phyloP scores from a whole-genome alignment of 2,888 invertebrate genomes.

The Hydropsyche betteni region DNA sequence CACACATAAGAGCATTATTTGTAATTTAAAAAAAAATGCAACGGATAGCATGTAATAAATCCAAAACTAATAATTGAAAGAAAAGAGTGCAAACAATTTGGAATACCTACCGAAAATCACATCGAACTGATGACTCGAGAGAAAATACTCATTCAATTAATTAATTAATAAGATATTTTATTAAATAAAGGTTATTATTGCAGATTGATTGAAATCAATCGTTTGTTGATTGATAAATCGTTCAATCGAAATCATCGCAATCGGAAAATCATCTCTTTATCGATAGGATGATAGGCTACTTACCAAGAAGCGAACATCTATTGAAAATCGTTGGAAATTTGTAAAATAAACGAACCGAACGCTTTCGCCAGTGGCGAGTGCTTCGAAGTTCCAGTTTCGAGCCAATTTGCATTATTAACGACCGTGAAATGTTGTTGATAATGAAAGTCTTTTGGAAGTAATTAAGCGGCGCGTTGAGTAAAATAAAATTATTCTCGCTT shows the following conservation, averaged over 20 bases:
- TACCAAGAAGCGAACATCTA: background rate
- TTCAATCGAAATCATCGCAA: no score
- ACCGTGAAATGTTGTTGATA: constrained; percentile 52
- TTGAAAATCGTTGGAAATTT: constrained; percentile 45
- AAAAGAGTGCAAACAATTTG: no score
- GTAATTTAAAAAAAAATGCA: background rate
- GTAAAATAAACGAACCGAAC: constrained; percentile 28
- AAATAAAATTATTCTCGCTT: constrained; percentile 49
- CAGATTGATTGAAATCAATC: no score
- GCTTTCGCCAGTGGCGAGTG: background rate
- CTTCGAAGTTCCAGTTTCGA: constrained; percentile 37
- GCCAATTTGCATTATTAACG: constrained; percentile 52
- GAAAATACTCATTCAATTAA: background rate
- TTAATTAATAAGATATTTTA: no score
- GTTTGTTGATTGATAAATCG: no score
- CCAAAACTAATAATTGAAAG: no score
- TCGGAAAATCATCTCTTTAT: no score
- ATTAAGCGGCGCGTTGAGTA: constrained; percentile 50
- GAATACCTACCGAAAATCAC: no score
- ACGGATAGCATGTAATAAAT: no score
- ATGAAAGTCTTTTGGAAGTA: constrained; percentile 51
- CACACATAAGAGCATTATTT: background rate
- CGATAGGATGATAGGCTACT: background rate
- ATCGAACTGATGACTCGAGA: no score
- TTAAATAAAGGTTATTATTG: no score